Percentiles rank a stretch among this genome's conserved stretches.
phyloP scores from a whole-genome alignment of 2,797 vertebrate genomes.

The Pipistrellus kuhlii region DNA sequence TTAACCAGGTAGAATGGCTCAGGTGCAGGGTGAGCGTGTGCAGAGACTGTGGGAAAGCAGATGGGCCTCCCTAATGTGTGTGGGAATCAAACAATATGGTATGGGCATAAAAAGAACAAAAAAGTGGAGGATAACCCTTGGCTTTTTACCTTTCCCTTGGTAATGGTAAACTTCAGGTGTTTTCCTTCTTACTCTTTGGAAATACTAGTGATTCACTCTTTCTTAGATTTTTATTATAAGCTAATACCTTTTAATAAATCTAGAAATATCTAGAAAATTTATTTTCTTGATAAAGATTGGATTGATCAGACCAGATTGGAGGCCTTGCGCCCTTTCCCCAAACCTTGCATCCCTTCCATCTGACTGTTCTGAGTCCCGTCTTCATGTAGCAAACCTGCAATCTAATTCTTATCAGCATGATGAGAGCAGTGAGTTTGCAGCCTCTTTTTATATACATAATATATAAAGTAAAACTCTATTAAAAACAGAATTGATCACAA shows the following conservation, averaged over 20 bases:
- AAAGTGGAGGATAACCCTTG: not conserved
- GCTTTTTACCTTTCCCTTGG: not conserved
- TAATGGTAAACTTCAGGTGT: not conserved
- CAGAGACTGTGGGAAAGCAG: not conserved
- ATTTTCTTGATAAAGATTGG: not conserved
- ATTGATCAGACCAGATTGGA: not conserved
- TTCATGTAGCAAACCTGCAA: not conserved
- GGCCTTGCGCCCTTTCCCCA: not conserved
- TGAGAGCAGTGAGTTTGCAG: not conserved
- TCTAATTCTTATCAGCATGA: not conserved
- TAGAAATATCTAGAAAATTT: not conserved
- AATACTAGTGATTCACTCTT: not conserved
- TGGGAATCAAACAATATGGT: no score
- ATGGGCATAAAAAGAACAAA: not conserved
- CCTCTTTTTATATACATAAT: not conserved
- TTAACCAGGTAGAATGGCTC: not conserved
- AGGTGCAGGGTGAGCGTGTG: not conserved
- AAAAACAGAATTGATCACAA: constrained; percentile 56
- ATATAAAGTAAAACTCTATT: not conserved
- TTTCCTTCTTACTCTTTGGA: not conserved
- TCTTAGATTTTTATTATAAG: constrained; percentile 12
- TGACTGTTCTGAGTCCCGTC: not conserved
- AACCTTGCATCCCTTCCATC: not conserved
- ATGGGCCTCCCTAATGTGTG: rapidly evolving
- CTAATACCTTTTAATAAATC: not conserved